phyloP scores from a whole-genome alignment of 2,113 vertebrate species.

The Phycodurus eques region DNA sequence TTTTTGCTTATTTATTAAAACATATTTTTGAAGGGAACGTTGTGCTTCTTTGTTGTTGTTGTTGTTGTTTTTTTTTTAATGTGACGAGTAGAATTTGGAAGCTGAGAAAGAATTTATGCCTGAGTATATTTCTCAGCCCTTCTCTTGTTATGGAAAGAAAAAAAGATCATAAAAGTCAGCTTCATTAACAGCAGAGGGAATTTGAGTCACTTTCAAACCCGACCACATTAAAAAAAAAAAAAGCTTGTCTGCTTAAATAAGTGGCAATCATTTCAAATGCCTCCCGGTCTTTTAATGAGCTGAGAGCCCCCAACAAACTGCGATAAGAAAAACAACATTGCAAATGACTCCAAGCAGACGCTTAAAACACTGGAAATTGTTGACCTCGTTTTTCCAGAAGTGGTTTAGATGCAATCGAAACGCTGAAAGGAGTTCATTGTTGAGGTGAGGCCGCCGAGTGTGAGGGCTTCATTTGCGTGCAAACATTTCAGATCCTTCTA shows the following conservation, averaged over 20 bases:
- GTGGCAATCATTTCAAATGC: constrained; percentile 60
- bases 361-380: constrained; percentile 36
- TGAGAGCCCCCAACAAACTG: constrained; percentile 39
- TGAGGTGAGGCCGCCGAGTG: constrained; percentile 12
- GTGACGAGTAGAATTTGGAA: not conserved
- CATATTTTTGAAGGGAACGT: constrained; percentile 77
- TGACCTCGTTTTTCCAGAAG: constrained; percentile 62
- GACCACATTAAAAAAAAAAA: constrained; percentile 47
- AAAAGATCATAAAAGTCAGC: constrained; percentile 55
- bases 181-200: constrained; percentile 67
- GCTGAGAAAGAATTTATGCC: not conserved
- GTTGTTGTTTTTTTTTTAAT: not conserved
- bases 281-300: constrained; percentile 56
- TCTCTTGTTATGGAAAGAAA: constrained; percentile 50
- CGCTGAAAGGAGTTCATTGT: constrained; percentile 59
- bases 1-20: constrained; percentile 96
- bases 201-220: constrained; percentile 55
- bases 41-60: constrained; percentile 51
- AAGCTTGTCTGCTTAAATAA: constrained; percentile 58
- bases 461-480: not conserved
- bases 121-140: not conserved
- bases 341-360: constrained; percentile 6
- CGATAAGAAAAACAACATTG: constrained; percentile 59
- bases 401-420: constrained; percentile 63
- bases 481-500: not conserved